Evolutionary conservation across 1,140 invertebrate genomes (phyloP).

Genomic region (Neodiprion pinetum): DNA sequence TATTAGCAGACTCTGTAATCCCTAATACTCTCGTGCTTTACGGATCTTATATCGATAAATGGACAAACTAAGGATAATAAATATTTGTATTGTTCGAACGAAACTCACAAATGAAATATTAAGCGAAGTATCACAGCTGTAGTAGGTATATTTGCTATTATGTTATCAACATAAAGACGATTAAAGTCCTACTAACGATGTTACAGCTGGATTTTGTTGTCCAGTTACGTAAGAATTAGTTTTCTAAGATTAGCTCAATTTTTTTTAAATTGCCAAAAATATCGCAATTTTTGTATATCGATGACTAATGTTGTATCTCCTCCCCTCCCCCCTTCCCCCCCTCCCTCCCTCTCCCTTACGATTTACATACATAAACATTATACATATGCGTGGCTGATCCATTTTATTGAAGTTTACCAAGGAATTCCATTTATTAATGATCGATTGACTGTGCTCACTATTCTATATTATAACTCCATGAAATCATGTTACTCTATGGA

Average conservation of each 20-base stretch:
- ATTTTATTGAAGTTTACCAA: not conserved
- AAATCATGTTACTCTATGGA: not conserved
- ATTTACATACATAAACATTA: not conserved
- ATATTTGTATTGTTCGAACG: too few relatives aligned
- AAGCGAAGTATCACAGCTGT: too few relatives aligned
- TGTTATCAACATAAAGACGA: not conserved
- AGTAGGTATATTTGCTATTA: too few relatives aligned
- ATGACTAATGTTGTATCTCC: conserved; percentile 42
- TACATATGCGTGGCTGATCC: not conserved
- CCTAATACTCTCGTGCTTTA: too few relatives aligned
- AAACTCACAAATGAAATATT: too few relatives aligned
- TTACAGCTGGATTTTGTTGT: not conserved
- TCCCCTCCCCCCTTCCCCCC: conserved; percentile 16
- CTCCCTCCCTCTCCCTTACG: conserved; percentile 7
- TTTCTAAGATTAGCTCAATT: conserved; percentile 57
- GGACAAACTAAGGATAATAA: too few relatives aligned
- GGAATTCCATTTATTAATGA: too few relatives aligned
- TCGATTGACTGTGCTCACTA: not conserved
- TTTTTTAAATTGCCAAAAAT: conserved; percentile 44
- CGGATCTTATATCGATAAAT: too few relatives aligned
- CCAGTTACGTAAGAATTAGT: conserved; percentile 35
- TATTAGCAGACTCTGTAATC: too few relatives aligned
- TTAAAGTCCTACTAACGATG: not conserved
- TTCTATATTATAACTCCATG: not conserved
- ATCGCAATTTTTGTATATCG: conserved; percentile 49